Evolutionary conservation across 35 echinoderm and acorn worm species (phyloP), one percentile per base, ranked within the genome.

Genomic region (Stichopus chloronotus): DNA sequence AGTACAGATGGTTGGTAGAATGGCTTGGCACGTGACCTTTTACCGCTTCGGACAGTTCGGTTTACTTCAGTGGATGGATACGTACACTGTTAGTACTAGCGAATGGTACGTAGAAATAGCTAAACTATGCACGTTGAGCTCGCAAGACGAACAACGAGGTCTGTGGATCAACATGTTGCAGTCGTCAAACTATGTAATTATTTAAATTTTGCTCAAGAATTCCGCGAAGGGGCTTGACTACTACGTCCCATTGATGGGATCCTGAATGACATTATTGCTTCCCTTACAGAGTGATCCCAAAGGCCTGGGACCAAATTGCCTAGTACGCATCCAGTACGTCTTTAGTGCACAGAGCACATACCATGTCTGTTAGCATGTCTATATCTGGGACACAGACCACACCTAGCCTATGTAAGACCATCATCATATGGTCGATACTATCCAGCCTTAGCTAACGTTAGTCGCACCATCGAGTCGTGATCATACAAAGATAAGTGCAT

Each of bases 11-110:
- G n/a, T n/a, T n/a, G n/a, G n/a, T n/a, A n/a, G 63, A 69, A 69
- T 69, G 19, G 63, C 63, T 19, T 69, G 63, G 8, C 63, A 69
- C 63, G 19, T 69, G 63, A 69, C 63, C 19, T 69, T 69, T 69
- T 69, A 69, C 63, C 19, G 63, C 63, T 69, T 69, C 19, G 63
- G 63, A 69, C 63, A 69, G 63, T 69, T n/a, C n/a, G n/a, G n/a
- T n/a, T n/a, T n/a, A n/a, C n/a, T n/a, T n/a, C n/a, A n/a, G n/a
- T n/a, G n/a, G 63, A 69, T 69, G 63, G 63, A 69, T 69, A 69
- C 63, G 63, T 69, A 69, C 63, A 69, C 63, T 69, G 19, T 69
- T 69, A 69, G 63, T 69, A 69, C 63, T 69, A 69, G 63, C 63
- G 8, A 69, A 69, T 69, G 63, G 63, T 69, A 69, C 19, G 63